Percentiles rank a stretch among this genome's conserved stretches.
These are phyloP conservation scores for Sapajus apella DNA, from an alignment of 2,113 vertebrate genomes.

Conservation along the genomic window DNA sequence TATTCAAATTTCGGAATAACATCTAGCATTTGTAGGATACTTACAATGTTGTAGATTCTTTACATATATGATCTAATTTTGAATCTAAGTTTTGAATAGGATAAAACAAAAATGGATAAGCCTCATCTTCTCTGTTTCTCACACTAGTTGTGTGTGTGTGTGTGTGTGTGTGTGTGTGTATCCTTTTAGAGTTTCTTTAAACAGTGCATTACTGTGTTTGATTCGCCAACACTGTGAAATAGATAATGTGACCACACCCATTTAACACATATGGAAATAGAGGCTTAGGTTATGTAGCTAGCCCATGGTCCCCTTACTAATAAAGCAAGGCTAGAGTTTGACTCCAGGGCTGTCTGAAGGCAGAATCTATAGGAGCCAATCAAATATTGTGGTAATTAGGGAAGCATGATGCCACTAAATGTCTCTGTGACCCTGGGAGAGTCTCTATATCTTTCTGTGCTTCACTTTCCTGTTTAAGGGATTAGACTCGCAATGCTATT, in stretches of 20 bases:
- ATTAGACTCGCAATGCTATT: not conserved
- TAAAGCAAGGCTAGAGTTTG: not conserved
- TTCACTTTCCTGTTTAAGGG: not conserved
- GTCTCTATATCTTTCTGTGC: not conserved
- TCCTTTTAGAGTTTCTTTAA: not conserved
- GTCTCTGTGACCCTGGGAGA: not conserved
- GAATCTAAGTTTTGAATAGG: conserved; percentile 35
- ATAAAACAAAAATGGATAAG: not conserved
- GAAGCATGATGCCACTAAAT: not conserved
- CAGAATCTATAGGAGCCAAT: not conserved
- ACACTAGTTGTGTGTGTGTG: not conserved
- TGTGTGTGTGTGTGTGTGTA: not conserved
- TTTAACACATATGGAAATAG: not conserved
- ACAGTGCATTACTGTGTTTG: not conserved
- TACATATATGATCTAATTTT: not conserved
- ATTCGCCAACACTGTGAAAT: not conserved
- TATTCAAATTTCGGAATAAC: not conserved
- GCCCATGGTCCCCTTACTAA: not conserved
- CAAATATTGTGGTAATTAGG: not conserved
- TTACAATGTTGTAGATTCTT: not conserved
- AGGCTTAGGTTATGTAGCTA: not conserved
- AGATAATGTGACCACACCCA: not conserved
- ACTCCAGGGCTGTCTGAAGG: not conserved
- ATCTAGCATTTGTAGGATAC: not conserved
- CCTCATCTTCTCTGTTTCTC: not conserved